Evolutionary conservation across 2,113 vertebrate species (phyloP), one percentile per base, ranked within the genome.

Genomic region (Henicopernis longicauda): DNA sequence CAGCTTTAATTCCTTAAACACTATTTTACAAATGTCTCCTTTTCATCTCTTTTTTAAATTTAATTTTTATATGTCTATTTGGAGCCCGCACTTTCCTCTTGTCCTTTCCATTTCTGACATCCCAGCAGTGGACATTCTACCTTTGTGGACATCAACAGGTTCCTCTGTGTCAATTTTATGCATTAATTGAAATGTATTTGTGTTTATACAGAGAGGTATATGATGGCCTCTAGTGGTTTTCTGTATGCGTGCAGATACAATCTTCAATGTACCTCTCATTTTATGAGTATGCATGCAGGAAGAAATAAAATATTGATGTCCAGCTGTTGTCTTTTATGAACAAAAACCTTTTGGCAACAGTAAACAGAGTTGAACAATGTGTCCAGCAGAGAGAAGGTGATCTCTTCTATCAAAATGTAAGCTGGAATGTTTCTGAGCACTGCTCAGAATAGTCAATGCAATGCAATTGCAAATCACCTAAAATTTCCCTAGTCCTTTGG

Each of bases 221-320:
- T 91, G 74, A 90, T 89, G 95, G 93, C 96, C 96, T 95, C 96
- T 97, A 97, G 96, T 94, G 91, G 97, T 71, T 42, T 26, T 49
- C 32, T 73, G 20, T 50, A 73, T 86, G 54, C 55, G 44, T 96
- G 76, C 90, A 97, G 80, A 86, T 34, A 49, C 42, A 87, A 13
- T 89, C 38, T 77, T 26, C 29, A 63, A 9, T 32, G 49, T 18
- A 45, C 13, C 13, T 89, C 82, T 89, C 44, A 65, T 84, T 91
- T 93, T 71, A 69, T 58, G 31, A 72, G 16, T 40, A 36, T 8
- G 19, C 11, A 76, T 49, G 34, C 25, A 89, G 17, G 36, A 91
- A 67, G 21, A 71, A 83, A 82, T 84, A 79, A 76, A 76, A n/a
- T 79, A 87, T 54, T 76, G 31, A 69, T 81, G 66, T 71, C 70